Evolutionary conservation across 1,140 invertebrate species (phyloP), one percentile per base, ranked within the genome.

Genomic region (Pachyrhynchus sulphureomaculatus): DNA sequence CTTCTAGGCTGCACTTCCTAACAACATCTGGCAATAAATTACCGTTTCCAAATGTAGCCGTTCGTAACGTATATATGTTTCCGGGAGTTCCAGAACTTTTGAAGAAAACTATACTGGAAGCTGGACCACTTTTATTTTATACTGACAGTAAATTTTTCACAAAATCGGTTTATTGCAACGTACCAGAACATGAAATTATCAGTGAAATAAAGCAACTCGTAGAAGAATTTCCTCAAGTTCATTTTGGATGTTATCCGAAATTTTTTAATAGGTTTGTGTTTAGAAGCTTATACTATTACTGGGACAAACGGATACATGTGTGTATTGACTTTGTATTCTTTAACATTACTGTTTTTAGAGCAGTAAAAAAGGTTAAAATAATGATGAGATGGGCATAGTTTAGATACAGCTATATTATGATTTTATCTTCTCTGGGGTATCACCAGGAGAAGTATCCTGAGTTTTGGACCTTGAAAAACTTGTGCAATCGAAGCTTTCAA

Each of bases 1-100:
- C 73, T 34, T 74, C 80, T 0, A 70, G 66, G 54, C 55, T 83
- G n/a, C 78, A 73, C 54, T 82, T 76, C n/a, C 67, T 37, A 10
- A 70, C 75, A 49, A 57, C 67, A 13, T 70, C 64, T 4, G 60
- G 72, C 53, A 24, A 8, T 12, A 61, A 42, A 23, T 59, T 73
- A 44, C 68, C 67, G 83, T 88, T 79, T 77, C 90, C 89, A 10
- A 82, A 88, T 54, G 82, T 92, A 33, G 79, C 76, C 42, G 73
- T 91, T 6, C 71, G 78, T 39, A 93, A 93, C 77, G 88, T 92
- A 2, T 88, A 84, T 64, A 82, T 91, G 39, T 89, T 93, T 69
- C 91, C 91, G 29, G 91, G 91, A 8, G 84, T 91, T 39, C 89
- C 90, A 9, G 74, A 80, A 55, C 84, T 87, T 66, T 75, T 90